Evolutionary conservation across 1,140 invertebrate species (phyloP).

Genomic region (Schmidtea mediterranea): DNA sequence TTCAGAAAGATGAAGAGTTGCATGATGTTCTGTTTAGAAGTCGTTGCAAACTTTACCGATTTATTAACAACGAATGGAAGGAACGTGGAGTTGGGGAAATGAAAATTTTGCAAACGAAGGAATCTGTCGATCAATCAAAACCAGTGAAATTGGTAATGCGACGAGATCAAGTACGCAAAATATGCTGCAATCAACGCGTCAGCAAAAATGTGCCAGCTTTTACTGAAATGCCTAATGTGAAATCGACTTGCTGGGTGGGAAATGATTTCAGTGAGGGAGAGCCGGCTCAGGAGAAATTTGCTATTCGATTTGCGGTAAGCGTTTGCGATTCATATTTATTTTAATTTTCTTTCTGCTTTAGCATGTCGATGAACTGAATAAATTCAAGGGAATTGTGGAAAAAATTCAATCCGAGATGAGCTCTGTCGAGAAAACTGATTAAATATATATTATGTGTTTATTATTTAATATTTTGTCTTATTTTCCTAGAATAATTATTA

Average conservation of each 20-base stretch:
- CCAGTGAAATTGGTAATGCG: background rate
- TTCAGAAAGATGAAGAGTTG: background rate
- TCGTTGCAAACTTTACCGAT: conserved; percentile 4
- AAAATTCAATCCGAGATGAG: too few species aligned
- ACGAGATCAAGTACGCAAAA: background rate
- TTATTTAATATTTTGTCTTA: too few species aligned
- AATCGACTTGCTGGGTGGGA: background rate
- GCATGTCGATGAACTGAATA: too few species aligned
- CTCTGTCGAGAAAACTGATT: too few species aligned
- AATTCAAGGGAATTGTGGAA: too few species aligned
- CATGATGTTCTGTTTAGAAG: background rate
- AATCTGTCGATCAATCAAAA: background rate
- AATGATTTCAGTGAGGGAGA: conserved; percentile 3
- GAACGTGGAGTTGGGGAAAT: conserved; percentile 8
- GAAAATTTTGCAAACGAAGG: conserved; percentile 1
- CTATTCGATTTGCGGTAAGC: background rate
- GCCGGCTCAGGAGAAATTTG: background rate
- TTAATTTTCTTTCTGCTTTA: too few species aligned
- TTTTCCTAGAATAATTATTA: too few species aligned
- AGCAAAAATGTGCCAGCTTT: background rate
- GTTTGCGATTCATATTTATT: background rate
- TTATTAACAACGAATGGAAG: conserved; percentile 7
- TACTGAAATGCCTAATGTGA: background rate
- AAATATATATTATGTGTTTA: too few species aligned
- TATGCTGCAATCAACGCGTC: background rate